Evolutionary conservation across 2,113 vertebrate species (phyloP), one percentile per base, ranked within the genome.

Genomic region (Burhinus oedicnemus): DNA sequence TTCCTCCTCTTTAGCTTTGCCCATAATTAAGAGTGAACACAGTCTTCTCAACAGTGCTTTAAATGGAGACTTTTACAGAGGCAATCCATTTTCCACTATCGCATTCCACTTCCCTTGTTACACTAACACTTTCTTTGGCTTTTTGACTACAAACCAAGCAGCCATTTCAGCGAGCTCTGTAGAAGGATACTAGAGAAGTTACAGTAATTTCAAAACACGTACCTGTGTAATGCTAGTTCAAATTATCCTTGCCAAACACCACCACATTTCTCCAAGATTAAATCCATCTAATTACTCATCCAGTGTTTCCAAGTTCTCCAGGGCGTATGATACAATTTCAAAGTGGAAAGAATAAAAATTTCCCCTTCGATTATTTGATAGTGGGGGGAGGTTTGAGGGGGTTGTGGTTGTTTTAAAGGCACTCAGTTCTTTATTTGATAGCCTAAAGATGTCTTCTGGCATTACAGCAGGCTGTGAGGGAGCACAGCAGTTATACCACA

Each of bases 61-160:
- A 83, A 82, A 80, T 26, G 27, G 3, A 85, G 47, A 74, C 44
- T 95, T 86, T 29, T 30, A 45, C 23, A 92, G 34, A 76, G 30
- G 23, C 22, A 83, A 75, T n/a, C 26, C 7, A 42, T 81, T 87
- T 89, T 78, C 61, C 22, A 68, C 29, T 49, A 30, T 9, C 4
- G 1, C 18, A 83, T 58, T 32, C 51, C 62, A 29, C 51, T 30
- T 85, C 61, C 15, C 38, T 49, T 5, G 1, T 34, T 34, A 45
- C 0, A 0, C 5, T 4, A 78, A 51, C 21, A 25, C 27, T 74
- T 80, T 45, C 45, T 52, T 60, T 74, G 44, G 8, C 30, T 87
- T 89, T 88, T 70, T 69, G 27, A 74, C 49, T 86, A 72, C 15
- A 17, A 40, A 21, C 8, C 1, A 8, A 91, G 32, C 51, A 74